Percentiles rank a stretch among this genome's conserved stretches.
Conservation (phyloP, 2,797 vertebrate genomes). For the Carduelis carduelis region DNA sequence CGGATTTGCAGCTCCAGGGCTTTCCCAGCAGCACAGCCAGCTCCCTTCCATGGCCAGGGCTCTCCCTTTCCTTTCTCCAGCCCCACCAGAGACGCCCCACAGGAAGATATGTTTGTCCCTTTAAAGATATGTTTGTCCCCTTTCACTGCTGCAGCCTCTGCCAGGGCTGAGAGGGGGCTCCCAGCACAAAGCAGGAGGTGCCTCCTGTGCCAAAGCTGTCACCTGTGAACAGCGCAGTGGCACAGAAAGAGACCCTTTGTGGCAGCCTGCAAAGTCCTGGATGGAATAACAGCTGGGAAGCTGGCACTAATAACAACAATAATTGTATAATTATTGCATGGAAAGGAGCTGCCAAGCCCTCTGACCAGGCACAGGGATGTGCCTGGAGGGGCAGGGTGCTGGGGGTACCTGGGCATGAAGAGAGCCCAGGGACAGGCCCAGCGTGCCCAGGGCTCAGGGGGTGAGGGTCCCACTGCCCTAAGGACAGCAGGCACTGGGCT, state of each 20-base stretch:
- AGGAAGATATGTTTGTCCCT: too few relatives aligned
- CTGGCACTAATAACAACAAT: neutral
- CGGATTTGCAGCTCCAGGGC: fast-evolving
- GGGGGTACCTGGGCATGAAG: neutral
- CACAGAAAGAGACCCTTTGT: neutral
- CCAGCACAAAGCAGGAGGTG: neutral
- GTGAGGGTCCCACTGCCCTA: neutral
- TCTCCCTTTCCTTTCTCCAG: neutral
- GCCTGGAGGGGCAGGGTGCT: neutral
- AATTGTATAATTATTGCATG: neutral
- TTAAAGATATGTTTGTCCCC: neutral
- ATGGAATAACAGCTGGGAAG: neutral
- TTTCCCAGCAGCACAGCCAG: fast-evolving
- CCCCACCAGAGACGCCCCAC: neutral
- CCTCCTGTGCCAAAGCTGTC: neutral
- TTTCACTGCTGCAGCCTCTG: neutral
- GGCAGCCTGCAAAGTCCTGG: neutral
- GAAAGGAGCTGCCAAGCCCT: neutral
- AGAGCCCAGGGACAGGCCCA: neutral
- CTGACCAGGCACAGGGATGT: fast-evolving
- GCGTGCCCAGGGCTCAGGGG: fast-evolving
- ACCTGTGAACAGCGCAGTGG: fast-evolving
- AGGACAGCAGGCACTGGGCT: neutral
- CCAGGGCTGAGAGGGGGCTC: neutral
- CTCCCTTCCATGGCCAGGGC: neutral